Evolutionary conservation across 2,113 vertebrate species (phyloP), one percentile per base, ranked within the genome.

Genomic region (Cairina moschata): DNA sequence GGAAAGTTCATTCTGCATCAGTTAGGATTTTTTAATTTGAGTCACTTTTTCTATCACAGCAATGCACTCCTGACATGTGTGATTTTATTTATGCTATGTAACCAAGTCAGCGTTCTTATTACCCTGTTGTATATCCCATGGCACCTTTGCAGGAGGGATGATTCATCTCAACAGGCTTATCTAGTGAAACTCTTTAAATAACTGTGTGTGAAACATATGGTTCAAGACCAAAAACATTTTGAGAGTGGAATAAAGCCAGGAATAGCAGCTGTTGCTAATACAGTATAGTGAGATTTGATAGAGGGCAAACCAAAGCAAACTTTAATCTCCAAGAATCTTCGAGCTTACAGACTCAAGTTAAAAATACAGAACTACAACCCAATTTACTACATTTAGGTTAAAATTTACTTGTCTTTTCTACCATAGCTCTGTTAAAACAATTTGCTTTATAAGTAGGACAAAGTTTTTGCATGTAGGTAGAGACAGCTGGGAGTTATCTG

Each of bases 71-170:
- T 75, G 75, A 50, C 31, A 71, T 18, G 11, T 66, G 42, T 62
- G 66, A 75, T 26, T 76, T 95, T 93, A 77, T 87, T 95, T 88
- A 79, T 63, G n/a, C 71, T 72, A 38, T 56, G 52, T 83, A 88
- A 83, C 72, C 54, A 83, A 68, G 62, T 83, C 83, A 88, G 76
- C 59, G n/a, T 56, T 85, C 67, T 59, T 80, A 55, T 42, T 86
- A 92, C 46, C 65, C 78, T 91, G 58, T n/a, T 83, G 58, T 55
- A 86, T 95, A 86, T 95, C 76, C 80, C 58, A 60, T 1, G 4
- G 48, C 90, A 94, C 90, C 54, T 94, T 92, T 96, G 86, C 40
- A 88, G 72, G 66, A 93, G 71, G 38, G n/a, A 55, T 94, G 90
- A 94, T 88, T 94, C 90, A 94, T 92, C 67, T 86, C 60, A 74